phyloP scores from a whole-genome alignment of 1,140 invertebrate genomes.

The Dryas iulia region DNA sequence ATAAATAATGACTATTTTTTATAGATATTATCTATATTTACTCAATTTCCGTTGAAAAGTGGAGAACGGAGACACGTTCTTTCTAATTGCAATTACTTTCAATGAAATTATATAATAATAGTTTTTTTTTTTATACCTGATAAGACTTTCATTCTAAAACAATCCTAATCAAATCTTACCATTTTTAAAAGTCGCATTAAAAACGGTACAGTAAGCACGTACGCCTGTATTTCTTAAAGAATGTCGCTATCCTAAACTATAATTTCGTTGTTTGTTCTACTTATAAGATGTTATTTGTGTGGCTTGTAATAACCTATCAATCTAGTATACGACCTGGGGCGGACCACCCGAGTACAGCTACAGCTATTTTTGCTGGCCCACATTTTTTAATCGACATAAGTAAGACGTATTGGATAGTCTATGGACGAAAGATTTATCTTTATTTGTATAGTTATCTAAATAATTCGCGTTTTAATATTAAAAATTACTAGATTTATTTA shows the following conservation, averaged over 20 bases:
- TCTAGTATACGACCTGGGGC: slow-evolving; percentile 35
- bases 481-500: too few species aligned
- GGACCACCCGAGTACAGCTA: slow-evolving; percentile 37
- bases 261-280: slow-evolving; percentile 25
- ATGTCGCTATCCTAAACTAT: slow-evolving; percentile 5
- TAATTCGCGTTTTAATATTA: too few species aligned
- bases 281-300: slow-evolving; percentile 29
- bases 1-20: too few species aligned
- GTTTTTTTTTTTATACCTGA: too few species aligned
- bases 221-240: background rate
- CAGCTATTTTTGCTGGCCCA: slow-evolving; percentile 26
- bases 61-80: background rate
- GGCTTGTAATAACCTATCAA: slow-evolving; percentile 38
- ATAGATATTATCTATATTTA: background rate
- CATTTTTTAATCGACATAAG: slow-evolving; percentile 29
- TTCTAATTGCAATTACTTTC: too few species aligned
- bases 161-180: background rate
- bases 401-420: background rate
- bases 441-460: too few species aligned
- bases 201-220: background rate
- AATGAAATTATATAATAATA: too few species aligned
- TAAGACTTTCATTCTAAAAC: background rate
- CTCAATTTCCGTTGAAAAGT: background rate
- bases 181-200: background rate
- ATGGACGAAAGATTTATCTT: background rate